A percentile compares a stretch with the other conserved stretches of the same genome.
phyloP scores from a whole-genome alignment of 30 jellyfish, hydroid and myxozoan species.

The Turritopsis dohrnii region DNA sequence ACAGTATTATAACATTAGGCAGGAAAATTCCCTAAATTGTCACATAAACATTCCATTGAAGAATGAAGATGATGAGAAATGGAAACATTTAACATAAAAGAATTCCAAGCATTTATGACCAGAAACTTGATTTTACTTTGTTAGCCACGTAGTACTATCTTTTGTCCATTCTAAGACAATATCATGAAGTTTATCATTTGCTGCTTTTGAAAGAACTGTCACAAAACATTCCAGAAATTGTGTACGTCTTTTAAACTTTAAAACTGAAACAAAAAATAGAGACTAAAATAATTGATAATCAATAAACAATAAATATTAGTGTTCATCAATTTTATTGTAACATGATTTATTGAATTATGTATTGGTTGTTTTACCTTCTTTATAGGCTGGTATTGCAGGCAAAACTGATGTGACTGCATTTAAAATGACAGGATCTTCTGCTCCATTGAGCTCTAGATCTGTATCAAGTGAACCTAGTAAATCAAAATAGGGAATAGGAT shows the following conservation, averaged over 20 bases:
- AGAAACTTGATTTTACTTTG: slow-evolving; percentile 29
- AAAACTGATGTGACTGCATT: slow-evolving; percentile 43
- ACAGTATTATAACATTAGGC: no score
- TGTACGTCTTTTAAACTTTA: slow-evolving; percentile 70
- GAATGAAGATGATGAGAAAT: no score
- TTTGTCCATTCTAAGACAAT: slow-evolving; percentile 67
- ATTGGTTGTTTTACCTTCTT: slow-evolving; percentile 45
- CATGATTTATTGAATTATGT: neutral
- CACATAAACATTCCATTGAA: no score
- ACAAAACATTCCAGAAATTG: slow-evolving; percentile 69
- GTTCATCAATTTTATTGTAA: no score
- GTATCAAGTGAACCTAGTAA: slow-evolving; percentile 19
- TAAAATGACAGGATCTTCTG: slow-evolving; percentile 52
- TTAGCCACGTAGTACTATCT: slow-evolving; percentile 61
- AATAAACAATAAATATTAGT: no score
- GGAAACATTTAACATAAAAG: neutral
- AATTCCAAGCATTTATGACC: neutral
- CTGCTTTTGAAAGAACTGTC: slow-evolving; percentile 52
- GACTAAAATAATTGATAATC: neutral
- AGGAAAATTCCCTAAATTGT: no score
- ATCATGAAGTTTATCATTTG: slow-evolving; percentile 39
- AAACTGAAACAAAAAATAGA: slow-evolving; percentile 33
- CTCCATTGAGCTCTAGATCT: slow-evolving; percentile 46
- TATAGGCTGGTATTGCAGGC: slow-evolving; percentile 44
- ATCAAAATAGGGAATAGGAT: neutral